A percentile compares a stretch with the other conserved stretches of the same genome.
Conservation (phyloP, 2,888 invertebrate species). For the Tetragnatha montana region DNA sequence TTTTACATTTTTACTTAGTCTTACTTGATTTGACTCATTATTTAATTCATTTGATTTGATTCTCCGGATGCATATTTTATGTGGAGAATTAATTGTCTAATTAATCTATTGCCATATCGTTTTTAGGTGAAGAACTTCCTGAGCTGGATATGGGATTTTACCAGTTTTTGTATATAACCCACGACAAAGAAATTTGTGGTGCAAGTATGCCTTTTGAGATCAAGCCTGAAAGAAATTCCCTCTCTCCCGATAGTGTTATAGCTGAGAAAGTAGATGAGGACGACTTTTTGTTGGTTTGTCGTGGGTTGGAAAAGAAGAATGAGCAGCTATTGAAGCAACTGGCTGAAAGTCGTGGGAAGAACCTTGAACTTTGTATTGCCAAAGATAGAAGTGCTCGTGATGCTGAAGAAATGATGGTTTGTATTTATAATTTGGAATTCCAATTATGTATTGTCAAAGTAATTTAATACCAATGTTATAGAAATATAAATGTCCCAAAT, state of each 20-base stretch:
- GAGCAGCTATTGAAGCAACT: not conserved
- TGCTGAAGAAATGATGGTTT: too few species aligned
- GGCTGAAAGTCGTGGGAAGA: not conserved
- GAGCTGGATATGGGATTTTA: constrained; percentile 47
- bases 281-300: constrained; percentile 51
- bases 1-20: too few species aligned
- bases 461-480: not conserved
- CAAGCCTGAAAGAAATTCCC: not conserved
- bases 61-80: not conserved
- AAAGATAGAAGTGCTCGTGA: too few species aligned
- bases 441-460: not conserved
- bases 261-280: constrained; percentile 47
- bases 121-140: constrained; percentile 43
- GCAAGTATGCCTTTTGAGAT: constrained; percentile 58
- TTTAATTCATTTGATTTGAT: not conserved
- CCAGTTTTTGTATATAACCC: constrained; percentile 60
- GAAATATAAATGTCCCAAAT: too few species aligned
- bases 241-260: constrained; percentile 20
- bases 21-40: too few species aligned
- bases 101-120: not conserved
- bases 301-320: constrained; percentile 32
- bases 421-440: too few species aligned
- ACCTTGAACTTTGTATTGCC: not conserved
- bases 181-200: constrained; percentile 60
- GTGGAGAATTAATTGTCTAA: not conserved